These are phyloP conservation scores for Podarcis muralis DNA, from an alignment of 2,113 vertebrate species.

Conservation along the genomic window DNA sequence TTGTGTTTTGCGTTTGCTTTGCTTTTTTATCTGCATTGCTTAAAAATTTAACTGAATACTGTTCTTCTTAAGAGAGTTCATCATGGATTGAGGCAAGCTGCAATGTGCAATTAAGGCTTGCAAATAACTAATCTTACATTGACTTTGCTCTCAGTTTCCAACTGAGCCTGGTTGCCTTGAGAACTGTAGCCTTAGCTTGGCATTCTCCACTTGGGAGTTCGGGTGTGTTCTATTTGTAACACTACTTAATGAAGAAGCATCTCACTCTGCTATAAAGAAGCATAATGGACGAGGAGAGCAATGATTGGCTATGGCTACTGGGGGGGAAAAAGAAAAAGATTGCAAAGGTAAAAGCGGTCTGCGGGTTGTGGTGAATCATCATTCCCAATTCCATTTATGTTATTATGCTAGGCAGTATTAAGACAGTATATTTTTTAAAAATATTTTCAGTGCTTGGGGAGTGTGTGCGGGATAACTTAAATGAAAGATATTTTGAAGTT, in stretches of 20 bases:
- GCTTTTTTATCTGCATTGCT: constrained; percentile 48
- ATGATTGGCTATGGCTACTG: constrained; percentile 73
- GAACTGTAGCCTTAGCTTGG: constrained; percentile 71
- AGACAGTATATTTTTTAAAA: neutral
- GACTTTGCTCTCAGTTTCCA: constrained; percentile 71
- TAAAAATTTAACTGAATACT: constrained; percentile 55
- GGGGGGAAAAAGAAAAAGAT: constrained; percentile 47
- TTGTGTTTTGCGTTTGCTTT: neutral
- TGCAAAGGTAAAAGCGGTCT: constrained; percentile 72
- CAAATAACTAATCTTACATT: constrained; percentile 65
- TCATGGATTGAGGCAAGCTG: constrained; percentile 61
- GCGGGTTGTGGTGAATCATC: constrained; percentile 21
- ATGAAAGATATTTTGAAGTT: constrained; percentile 21
- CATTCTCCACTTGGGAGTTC: constrained; percentile 71
- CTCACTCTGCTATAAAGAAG: constrained; percentile 71
- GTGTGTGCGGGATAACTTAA: neutral
- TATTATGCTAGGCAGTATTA: constrained; percentile 22
- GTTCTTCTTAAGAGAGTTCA: constrained; percentile 58
- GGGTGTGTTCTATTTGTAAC: constrained; percentile 78
- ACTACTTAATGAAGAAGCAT: constrained; percentile 77
- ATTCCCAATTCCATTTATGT: constrained; percentile 45
- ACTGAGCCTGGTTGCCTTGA: constrained; percentile 75
- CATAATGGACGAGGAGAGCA: constrained; percentile 73
- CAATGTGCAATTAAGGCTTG: constrained; percentile 63
- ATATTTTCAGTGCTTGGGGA: neutral